A percentile compares a stretch with the other conserved stretches of the same genome.
phyloP scores from a whole-genome alignment of 1,140 invertebrate species.

The Lordiphosa mommai region DNA sequence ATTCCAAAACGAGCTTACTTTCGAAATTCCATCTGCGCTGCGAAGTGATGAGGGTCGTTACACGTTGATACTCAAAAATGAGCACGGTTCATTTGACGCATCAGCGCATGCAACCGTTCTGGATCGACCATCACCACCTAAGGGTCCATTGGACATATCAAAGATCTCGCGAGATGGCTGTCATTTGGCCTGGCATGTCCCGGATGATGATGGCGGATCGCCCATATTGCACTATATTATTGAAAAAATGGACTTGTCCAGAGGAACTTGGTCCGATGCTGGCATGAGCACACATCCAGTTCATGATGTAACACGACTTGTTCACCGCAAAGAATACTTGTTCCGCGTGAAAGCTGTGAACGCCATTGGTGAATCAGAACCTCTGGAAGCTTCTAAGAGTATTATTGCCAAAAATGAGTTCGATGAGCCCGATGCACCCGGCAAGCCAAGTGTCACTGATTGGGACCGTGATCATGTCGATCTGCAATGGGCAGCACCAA shows the following conservation, averaged over 20 bases:
- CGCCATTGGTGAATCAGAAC: conserved; percentile 95
- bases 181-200: conserved; percentile 89
- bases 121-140: conserved; percentile 93
- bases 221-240: conserved; percentile 97
- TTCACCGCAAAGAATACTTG: conserved; percentile 95
- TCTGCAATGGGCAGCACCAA: conserved; percentile 92
- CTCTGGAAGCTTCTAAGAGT: conserved; percentile 90
- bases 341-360: conserved; percentile 97
- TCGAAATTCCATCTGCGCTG: conserved; percentile 92
- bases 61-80: conserved; percentile 90
- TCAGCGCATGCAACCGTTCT: conserved; percentile 93
- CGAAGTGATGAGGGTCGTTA: conserved; percentile 92
- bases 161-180: conserved; percentile 95
- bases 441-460: conserved; percentile 92
- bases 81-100: conserved; percentile 89
- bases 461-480: conserved; percentile 97
- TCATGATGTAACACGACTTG: conserved; percentile 91
- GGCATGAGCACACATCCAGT: conserved; percentile 91
- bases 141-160: conserved; percentile 90
- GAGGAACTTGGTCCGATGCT: conserved; percentile 97
- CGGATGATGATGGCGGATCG: conserved; percentile 94
- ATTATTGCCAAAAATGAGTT: conserved; percentile 97
- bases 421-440: conserved; percentile 94
- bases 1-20: conserved; percentile 87
- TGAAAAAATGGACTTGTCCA: conserved; percentile 97